Conservation (phyloP, 1,140 invertebrate genomes). For the Schlechtendalia chinensis region DNA sequence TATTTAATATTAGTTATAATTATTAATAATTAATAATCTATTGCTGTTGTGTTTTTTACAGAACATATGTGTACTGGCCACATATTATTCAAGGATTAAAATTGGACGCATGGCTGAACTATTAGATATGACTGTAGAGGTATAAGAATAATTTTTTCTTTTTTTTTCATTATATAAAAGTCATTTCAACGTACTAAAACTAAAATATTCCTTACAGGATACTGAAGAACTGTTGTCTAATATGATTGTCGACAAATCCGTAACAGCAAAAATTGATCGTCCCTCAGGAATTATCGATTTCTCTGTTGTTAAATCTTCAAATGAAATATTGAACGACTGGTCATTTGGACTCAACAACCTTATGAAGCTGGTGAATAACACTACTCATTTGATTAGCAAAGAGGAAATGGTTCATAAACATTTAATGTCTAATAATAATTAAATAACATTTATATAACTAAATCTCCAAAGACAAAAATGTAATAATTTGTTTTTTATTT, state of each 20-base stretch:
- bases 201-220: constrained; percentile 61
- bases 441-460: constrained; percentile 37
- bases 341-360: constrained; percentile 84
- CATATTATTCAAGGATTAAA: constrained; percentile 94
- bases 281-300: constrained; percentile 86
- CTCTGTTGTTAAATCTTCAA: constrained; percentile 84
- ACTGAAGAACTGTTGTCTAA: constrained; percentile 94
- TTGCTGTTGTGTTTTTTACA: constrained; percentile 59
- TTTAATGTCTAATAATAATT: constrained; percentile 55
- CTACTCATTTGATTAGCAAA: constrained; percentile 97
- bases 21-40: too few relatives aligned
- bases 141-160: constrained; percentile 51
- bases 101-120: constrained; percentile 90
- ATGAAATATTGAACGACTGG: constrained; percentile 95
- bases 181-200: background rate
- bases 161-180: background rate
- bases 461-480: too few relatives aligned
- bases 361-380: constrained; percentile 96
- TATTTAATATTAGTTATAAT: too few relatives aligned
- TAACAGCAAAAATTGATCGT: constrained; percentile 90
- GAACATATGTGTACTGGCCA: constrained; percentile 98
- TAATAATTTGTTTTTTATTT: too few relatives aligned
- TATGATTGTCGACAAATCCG: constrained; percentile 88
- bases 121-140: constrained; percentile 77
- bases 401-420: constrained; percentile 91